These are phyloP conservation scores for Biston stratarius DNA, from an alignment of 2,888 invertebrate species.

Conservation along the genomic window DNA sequence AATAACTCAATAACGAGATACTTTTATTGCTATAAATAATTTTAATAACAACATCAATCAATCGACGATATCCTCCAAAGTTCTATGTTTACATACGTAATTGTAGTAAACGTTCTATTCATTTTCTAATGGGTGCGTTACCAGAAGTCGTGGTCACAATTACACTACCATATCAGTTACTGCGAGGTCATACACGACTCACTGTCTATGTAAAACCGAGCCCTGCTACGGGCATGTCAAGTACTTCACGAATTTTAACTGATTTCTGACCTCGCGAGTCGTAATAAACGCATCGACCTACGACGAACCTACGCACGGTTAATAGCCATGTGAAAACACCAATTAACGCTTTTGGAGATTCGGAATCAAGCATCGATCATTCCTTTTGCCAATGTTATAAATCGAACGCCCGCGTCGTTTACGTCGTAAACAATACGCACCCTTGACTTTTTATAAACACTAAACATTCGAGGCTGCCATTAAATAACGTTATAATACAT, in stretches of 20 bases:
- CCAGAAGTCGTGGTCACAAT: conserved; percentile 38
- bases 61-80: conserved; percentile 49
- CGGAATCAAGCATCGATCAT: conserved; percentile 51
- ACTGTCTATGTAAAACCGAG: conserved; percentile 44
- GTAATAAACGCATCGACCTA: conserved; percentile 44
- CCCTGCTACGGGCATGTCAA: conserved; percentile 45
- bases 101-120: conserved; percentile 54
- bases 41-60: conserved; percentile 30
- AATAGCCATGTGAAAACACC: conserved; percentile 53
- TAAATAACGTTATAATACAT: conserved; percentile 62
- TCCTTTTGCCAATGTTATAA: conserved; percentile 39
- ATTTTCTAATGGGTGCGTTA: conserved; percentile 41
- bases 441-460: conserved; percentile 73
- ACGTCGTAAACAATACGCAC: conserved; percentile 65
- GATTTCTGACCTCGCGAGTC: conserved; percentile 50
- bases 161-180: conserved; percentile 51
- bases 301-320: conserved; percentile 49
- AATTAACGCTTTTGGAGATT: conserved; percentile 57
- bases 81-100: conserved; percentile 52
- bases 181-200: conserved; percentile 60
- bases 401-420: conserved; percentile 49
- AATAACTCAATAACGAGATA: conserved; percentile 24
- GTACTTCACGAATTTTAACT: conserved; percentile 49
- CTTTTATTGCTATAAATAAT: conserved; percentile 26
- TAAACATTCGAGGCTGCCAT: conserved; percentile 61